Evolutionary conservation across 1,140 invertebrate genomes (phyloP).

Genomic region (Holcopasites calliopsidis): DNA sequence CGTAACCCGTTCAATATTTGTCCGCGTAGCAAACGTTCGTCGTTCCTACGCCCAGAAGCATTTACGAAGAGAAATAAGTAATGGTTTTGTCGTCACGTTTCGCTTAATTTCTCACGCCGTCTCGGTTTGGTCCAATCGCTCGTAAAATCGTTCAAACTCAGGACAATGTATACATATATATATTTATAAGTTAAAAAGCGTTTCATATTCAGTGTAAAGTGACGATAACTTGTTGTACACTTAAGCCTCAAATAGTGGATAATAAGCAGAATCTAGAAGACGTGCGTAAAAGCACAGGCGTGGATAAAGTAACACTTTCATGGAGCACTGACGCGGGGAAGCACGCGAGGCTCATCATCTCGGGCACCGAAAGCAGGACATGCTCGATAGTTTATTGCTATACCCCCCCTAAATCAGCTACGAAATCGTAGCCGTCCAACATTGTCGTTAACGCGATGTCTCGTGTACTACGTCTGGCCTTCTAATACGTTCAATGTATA

Average conservation of each 20-base stretch:
- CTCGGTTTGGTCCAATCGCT: constrained; percentile 26
- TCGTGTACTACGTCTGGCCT: constrained; percentile 63
- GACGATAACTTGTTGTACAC: constrained; percentile 65
- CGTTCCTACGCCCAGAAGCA: not conserved
- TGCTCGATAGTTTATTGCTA: constrained; percentile 72
- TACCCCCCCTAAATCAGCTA: constrained; percentile 69
- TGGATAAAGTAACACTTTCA: constrained; percentile 64
- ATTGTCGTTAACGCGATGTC: constrained; percentile 61
- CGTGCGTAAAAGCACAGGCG: constrained; percentile 65
- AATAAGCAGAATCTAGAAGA: constrained; percentile 62
- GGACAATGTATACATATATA: not conserved
- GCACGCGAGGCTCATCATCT: constrained; percentile 56
- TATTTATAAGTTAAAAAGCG: constrained; percentile 24
- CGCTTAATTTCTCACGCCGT: not conserved
- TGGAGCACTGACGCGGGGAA: constrained; percentile 38
- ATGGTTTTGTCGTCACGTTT: constrained; percentile 17
- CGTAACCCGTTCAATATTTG: not conserved
- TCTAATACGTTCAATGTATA: constrained; percentile 65
- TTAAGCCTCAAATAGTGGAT: constrained; percentile 67
- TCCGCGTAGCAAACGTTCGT: not conserved
- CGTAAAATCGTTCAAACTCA: not conserved
- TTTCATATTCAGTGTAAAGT: constrained; percentile 65
- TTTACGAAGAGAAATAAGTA: constrained; percentile 2
- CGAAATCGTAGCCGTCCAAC: constrained; percentile 64
- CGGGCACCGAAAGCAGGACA: constrained; percentile 70